phyloP scores from a whole-genome alignment of 2,888 invertebrate genomes.

The Apomyelois bistriatella region DNA sequence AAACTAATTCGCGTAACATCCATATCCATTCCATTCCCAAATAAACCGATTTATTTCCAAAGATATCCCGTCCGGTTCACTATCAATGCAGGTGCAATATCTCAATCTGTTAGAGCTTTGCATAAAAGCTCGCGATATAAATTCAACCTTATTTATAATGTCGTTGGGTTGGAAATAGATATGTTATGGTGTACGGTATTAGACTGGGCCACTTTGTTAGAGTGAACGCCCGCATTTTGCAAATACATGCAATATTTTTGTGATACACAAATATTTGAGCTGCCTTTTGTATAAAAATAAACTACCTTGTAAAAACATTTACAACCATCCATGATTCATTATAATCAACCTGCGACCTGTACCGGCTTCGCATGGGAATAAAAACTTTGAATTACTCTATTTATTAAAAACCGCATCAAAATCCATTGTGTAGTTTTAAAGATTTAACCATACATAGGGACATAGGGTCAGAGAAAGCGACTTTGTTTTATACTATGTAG shows the following conservation, averaged over 20 bases:
- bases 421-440: no score
- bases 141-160: neutral
- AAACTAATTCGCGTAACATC: conserved; percentile 8
- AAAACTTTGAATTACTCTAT: no score
- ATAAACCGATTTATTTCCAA: conserved; percentile 13
- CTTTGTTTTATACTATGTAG: no score
- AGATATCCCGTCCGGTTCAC: conserved; percentile 12
- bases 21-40: conserved; percentile 8
- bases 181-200: neutral
- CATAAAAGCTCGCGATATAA: neutral
- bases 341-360: no score
- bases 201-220: conserved; percentile 13
- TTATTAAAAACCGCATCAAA: no score
- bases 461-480: no score
- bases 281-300: neutral
- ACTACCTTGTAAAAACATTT: no score
- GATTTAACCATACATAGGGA: no score
- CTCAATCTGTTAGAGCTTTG: conserved; percentile 21
- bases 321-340: no score
- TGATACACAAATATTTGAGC: conserved; percentile 1
- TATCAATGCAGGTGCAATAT: conserved; percentile 27
- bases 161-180: conserved; percentile 6
- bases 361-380: no score
- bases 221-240: conserved; percentile 11
- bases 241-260: conserved; percentile 11